Percentiles rank a stretch among this genome's conserved stretches.
Evolutionary conservation across 2,113 vertebrate species (phyloP).

Genomic region (Ranitomeya imitator): DNA sequence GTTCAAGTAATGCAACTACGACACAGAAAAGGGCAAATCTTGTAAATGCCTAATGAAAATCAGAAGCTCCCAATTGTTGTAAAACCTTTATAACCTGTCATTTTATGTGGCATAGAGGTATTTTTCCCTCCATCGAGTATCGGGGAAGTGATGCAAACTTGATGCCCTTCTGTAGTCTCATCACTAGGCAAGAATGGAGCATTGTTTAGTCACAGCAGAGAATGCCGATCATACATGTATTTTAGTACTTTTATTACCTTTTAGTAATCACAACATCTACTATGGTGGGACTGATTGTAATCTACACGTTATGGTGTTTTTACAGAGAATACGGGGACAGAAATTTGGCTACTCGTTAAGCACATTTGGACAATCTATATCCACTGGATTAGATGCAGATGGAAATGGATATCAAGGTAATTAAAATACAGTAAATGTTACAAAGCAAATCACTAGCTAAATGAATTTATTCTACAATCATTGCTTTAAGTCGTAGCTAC

Average conservation of each 20-base stretch:
- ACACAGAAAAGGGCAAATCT: background rate
- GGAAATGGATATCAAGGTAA: constrained; percentile 85
- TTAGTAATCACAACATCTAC: background rate
- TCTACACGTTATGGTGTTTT: constrained; percentile 24
- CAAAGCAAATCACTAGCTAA: background rate
- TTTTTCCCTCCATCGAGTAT: background rate
- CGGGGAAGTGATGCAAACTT: background rate
- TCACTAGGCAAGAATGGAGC: background rate
- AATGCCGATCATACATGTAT: background rate
- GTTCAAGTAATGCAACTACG: background rate
- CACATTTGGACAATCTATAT: constrained; percentile 87
- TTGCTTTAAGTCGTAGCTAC: no score
- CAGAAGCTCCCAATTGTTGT: background rate
- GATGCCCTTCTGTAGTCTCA: no score
- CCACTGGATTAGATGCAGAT: constrained; percentile 81
- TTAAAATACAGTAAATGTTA: constrained; percentile 24
- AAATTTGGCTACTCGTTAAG: constrained; percentile 72
- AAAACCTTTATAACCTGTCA: background rate
- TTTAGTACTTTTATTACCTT: background rate
- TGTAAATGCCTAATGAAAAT: background rate
- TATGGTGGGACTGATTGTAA: constrained; percentile 45
- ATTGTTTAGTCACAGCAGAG: background rate
- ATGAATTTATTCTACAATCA: no score
- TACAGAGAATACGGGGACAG: constrained; percentile 79
- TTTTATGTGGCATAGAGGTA: background rate